Percentiles rank a stretch among this genome's conserved stretches.
Evolutionary conservation across 2,797 vertebrate genomes (phyloP).

Genomic region (Gallinago solitaria): DNA sequence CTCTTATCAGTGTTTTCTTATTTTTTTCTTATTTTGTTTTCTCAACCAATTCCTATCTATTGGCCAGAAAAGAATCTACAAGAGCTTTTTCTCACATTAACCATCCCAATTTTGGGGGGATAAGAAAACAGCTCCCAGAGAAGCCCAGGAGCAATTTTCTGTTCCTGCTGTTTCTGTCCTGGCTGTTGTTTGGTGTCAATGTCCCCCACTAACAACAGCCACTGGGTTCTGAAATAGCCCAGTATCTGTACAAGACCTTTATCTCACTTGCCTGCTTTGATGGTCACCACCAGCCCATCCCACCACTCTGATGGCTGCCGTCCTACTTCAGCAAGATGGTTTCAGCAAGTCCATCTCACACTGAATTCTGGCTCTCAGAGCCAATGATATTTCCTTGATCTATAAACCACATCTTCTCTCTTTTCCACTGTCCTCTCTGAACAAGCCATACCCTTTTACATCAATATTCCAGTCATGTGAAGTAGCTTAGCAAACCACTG

Average conservation of each 20-base stretch:
- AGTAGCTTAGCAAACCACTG: slow-evolving; percentile 2
- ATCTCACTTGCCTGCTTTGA: neutral
- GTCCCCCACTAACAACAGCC: neutral
- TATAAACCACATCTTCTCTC: neutral
- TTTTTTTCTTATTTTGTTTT: neutral
- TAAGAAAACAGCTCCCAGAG: neutral
- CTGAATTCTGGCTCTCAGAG: neutral
- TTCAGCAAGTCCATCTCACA: neutral
- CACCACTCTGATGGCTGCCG: neutral
- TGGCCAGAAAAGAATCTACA: neutral
- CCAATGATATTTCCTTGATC: neutral
- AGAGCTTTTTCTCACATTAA: neutral
- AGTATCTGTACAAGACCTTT: neutral
- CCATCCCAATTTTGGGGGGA: accelerated
- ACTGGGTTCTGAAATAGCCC: neutral
- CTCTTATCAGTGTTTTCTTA: neutral
- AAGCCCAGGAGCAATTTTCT: neutral
- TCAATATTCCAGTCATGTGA: slow-evolving; percentile 24
- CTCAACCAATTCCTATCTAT: neutral
- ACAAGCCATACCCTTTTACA: neutral
- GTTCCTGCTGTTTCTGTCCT: neutral
- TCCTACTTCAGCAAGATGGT: neutral
- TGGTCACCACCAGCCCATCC: neutral
- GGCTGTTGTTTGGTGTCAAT: neutral
- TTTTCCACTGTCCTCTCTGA: neutral